phyloP scores from a whole-genome alignment of 1,140 invertebrate genomes.

The Aleiodes sp. region DNA sequence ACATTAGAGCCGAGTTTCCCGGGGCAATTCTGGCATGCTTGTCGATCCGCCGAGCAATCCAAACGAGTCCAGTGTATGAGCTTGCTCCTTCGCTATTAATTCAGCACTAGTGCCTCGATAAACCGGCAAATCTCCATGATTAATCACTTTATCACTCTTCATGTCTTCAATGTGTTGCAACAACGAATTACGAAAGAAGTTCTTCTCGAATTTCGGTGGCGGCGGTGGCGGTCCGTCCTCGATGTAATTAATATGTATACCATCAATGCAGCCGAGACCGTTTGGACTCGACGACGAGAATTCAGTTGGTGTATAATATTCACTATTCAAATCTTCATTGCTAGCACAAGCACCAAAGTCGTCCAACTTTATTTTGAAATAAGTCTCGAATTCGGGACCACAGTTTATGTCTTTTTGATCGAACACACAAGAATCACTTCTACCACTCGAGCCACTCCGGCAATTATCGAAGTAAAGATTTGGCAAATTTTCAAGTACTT shows the following conservation, averaged over 20 bases:
- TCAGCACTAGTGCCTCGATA: constrained; percentile 57
- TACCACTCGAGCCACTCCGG: constrained; percentile 83
- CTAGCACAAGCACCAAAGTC: constrained; percentile 44
- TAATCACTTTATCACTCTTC: constrained; percentile 48
- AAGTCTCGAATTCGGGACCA: constrained; percentile 65
- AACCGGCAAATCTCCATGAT: constrained; percentile 43
- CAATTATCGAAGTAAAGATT: constrained; percentile 93
- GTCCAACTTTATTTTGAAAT: constrained; percentile 58
- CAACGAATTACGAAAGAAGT: constrained; percentile 46
- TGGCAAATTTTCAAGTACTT: constrained; percentile 93
- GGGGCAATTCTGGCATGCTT: constrained; percentile 66
- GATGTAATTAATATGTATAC: constrained; percentile 72
- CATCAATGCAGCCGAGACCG: constrained; percentile 57
- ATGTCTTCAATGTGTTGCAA: constrained; percentile 45
- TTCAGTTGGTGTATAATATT: constrained; percentile 85
- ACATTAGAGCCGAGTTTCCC: constrained; percentile 51
- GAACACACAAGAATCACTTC: constrained; percentile 79
- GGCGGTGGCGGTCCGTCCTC: constrained; percentile 62
- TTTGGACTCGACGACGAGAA: constrained; percentile 59
- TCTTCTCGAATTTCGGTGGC: constrained; percentile 33
- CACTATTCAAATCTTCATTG: constrained; percentile 71
- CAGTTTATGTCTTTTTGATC: constrained; percentile 72
- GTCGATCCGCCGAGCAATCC: constrained; percentile 60
- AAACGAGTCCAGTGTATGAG: constrained; percentile 50
- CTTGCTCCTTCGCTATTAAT: constrained; percentile 51